Conservation (phyloP, 1,140 invertebrate genomes). For the Dinoponera quadriceps region DNA sequence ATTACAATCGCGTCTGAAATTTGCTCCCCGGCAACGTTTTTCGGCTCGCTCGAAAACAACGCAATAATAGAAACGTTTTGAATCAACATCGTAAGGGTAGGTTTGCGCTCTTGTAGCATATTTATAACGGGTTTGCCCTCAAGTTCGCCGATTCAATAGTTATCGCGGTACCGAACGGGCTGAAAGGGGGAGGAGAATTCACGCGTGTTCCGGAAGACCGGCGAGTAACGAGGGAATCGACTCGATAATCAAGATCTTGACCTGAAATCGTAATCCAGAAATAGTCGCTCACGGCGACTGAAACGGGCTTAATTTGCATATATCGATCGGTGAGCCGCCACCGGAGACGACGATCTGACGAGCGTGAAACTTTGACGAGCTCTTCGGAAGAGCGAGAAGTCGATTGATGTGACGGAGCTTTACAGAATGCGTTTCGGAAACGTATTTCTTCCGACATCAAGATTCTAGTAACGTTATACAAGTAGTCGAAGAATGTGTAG, state of each 20-base stretch:
- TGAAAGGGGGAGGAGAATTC: not conserved
- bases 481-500: not conserved
- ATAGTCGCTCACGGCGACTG: conserved; percentile 9
- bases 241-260: conserved; percentile 55
- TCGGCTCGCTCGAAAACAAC: not conserved
- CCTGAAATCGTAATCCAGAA: conserved; percentile 55
- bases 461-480: not conserved
- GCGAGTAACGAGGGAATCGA: not conserved
- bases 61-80: not conserved
- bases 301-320: conserved; percentile 52
- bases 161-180: not conserved
- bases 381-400: conserved; percentile 21
- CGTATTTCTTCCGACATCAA: not conserved
- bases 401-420: conserved; percentile 20
- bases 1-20: conserved; percentile 7
- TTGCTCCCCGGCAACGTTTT: not conserved
- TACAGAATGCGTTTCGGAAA: not conserved
- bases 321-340: conserved; percentile 34
- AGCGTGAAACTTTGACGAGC: conserved; percentile 51
- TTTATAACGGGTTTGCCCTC: not conserved
- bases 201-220: conserved; percentile 21
- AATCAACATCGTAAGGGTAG: not conserved
- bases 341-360: conserved; percentile 26
- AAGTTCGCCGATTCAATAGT: not conserved
- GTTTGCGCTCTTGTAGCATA: not conserved